Evolutionary conservation across 2,113 vertebrate species (phyloP).

Genomic region (Salvelinus sp.): DNA sequence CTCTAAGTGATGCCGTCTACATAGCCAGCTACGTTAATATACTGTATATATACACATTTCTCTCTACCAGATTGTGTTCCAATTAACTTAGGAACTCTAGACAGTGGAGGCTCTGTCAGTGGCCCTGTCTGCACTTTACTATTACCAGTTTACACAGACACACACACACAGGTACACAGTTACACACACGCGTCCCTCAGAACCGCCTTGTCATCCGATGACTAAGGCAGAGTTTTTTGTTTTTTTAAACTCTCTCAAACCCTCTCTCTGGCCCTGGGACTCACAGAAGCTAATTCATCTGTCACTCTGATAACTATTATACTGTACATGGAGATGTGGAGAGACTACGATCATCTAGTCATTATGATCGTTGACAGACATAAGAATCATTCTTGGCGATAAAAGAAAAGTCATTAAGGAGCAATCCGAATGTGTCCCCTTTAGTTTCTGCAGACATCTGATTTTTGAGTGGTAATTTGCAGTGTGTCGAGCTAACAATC

Average conservation of each 20-base stretch:
- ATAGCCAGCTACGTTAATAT: conserved; percentile 24
- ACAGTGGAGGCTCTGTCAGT: conserved; percentile 34
- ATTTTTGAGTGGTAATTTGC: not conserved
- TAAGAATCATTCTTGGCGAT: conserved; percentile 8
- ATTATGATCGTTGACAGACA: conserved; percentile 31
- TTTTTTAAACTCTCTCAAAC: too few relatives aligned
- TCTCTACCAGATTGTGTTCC: not conserved
- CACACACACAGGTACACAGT: too few relatives aligned
- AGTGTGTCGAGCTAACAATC: conserved; percentile 1
- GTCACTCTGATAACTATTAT: conserved; percentile 16
- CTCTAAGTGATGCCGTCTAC: not conserved
- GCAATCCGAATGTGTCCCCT: conserved; percentile 10
- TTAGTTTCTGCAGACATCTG: conserved; percentile 7
- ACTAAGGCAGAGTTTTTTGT: conserved; percentile 1
- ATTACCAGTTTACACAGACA: not conserved
- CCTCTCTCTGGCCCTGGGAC: too few relatives aligned
- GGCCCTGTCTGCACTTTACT: not conserved
- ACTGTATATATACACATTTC: too few relatives aligned
- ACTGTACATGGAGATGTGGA: conserved; percentile 24
- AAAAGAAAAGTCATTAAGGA: conserved; percentile 26
- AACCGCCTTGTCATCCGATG: not conserved
- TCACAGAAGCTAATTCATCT: conserved; percentile 15
- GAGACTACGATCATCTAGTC: conserved; percentile 26
- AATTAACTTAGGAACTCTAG: not conserved
- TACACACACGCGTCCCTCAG: not conserved